phyloP scores from a whole-genome alignment of 2,113 vertebrate species.

The Cinclus mexicanus region DNA sequence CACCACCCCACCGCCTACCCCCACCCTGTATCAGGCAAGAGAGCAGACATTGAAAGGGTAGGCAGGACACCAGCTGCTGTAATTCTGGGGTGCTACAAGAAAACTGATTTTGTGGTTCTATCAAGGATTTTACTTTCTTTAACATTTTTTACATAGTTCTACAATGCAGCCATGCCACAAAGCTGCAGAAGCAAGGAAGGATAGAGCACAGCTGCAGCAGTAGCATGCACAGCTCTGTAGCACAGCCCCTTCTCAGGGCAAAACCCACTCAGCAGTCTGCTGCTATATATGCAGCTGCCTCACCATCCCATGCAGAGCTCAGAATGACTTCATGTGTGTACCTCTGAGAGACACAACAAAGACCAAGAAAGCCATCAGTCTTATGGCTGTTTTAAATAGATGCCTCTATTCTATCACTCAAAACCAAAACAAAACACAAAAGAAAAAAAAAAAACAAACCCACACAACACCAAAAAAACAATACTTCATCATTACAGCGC shows the following conservation, averaged over 20 bases:
- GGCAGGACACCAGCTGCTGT: not conserved
- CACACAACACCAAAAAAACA: not conserved
- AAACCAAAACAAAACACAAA: not conserved
- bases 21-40: not conserved
- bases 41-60: not conserved
- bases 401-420: not conserved
- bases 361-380: not conserved
- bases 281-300: not conserved
- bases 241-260: not conserved
- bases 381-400: not conserved
- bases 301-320: too few relatives aligned
- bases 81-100: not conserved
- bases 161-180: not conserved
- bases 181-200: not conserved
- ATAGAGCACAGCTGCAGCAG: not conserved
- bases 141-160: not conserved
- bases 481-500: not conserved
- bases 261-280: not conserved
- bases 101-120: not conserved
- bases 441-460: accelerated
- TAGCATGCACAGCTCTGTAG: not conserved
- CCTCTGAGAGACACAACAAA: not conserved
- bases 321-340: not conserved
- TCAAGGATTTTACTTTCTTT: not conserved
- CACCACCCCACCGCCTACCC: not conserved